Conservation (phyloP, 2,113 vertebrate genomes). For the Australoheros scitulus region DNA sequence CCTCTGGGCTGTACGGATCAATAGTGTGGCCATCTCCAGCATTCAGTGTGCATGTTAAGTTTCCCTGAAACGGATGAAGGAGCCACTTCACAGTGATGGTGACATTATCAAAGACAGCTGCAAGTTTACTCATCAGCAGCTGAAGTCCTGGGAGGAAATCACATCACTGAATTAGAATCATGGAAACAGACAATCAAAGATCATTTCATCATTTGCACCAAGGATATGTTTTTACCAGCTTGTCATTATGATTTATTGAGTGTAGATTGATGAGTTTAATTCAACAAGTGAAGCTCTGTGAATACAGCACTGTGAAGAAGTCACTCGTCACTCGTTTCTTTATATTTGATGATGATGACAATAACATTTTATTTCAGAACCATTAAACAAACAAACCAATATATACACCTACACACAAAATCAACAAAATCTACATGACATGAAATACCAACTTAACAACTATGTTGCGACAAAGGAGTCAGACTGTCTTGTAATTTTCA, state of each 20-base stretch:
- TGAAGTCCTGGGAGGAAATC: conserved; percentile 81
- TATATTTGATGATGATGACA: too few relatives aligned
- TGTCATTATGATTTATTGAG: neutral
- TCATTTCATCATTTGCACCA: neutral
- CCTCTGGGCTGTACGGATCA: conserved; percentile 86
- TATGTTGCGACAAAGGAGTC: too few relatives aligned
- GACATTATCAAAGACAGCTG: conserved; percentile 84
- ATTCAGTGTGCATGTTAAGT: conserved; percentile 88
- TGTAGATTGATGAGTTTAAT: neutral
- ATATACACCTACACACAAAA: too few relatives aligned
- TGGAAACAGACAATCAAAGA: neutral
- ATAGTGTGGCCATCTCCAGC: conserved; percentile 88
- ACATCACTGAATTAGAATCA: neutral
- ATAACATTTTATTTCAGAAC: too few relatives aligned
- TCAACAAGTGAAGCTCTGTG: neutral
- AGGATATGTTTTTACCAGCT: neutral
- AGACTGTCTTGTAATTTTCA: too few relatives aligned
- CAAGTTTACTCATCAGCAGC: conserved; percentile 77
- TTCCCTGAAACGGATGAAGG: conserved; percentile 89
- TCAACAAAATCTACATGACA: too few relatives aligned
- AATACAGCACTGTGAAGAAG: too few relatives aligned
- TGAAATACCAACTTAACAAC: too few relatives aligned
- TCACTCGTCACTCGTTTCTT: too few relatives aligned
- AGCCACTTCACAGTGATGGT: conserved; percentile 88
- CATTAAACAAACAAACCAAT: too few relatives aligned